Base-by-base conservation (phyloP, 2,113 vertebrate species). In the Xerus inauris region DNA sequence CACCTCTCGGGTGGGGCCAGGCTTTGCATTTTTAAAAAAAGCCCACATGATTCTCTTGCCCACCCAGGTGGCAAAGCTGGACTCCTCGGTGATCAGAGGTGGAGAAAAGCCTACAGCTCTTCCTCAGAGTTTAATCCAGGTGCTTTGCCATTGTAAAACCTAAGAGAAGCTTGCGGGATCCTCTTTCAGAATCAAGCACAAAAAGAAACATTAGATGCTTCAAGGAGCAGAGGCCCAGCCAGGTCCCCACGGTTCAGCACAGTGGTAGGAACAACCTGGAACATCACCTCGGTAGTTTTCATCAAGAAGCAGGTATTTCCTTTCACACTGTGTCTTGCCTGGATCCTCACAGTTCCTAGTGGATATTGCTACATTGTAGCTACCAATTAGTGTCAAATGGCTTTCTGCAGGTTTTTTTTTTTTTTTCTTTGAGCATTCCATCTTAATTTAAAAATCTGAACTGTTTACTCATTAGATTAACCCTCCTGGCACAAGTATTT, bases 401-500 rank as follows among this genome's bases (percentile, higher is more conserved):
- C 96, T 98, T 98, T 98, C 95, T 98, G 92, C 94, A 89, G 87
- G 97, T 95, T 97, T 93, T 94, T 42, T 95, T 95, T 80, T 19
- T 14, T 17, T 32, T 16, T 35, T 5, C 64, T 93, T 71, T 93
- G 40, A 94, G 62, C 97, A 95, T 98, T 97, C 96, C 96, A 97
- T 97, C 97, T 98, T 97, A 94, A 94, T 92, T 98, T 94, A 45
- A 85, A 96, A 95, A 97, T 97, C 86, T 51, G 51, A 98, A 94
- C 85, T 96, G 97, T 98, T 98, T 98, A 97, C 97, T 98, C 96
- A 94, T 98, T 98, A 95, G 96, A 97, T 97, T 5, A 97, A 97
- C 93, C 93, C 72, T 98, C 97, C 98, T 98, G 98, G 97, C 97
- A 96, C 98, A 97, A 96, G 96, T 69, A 95, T 96, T 97, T 97